Conservation (phyloP, 2,113 vertebrate species). For the Nothoprocta pentlandii region DNA sequence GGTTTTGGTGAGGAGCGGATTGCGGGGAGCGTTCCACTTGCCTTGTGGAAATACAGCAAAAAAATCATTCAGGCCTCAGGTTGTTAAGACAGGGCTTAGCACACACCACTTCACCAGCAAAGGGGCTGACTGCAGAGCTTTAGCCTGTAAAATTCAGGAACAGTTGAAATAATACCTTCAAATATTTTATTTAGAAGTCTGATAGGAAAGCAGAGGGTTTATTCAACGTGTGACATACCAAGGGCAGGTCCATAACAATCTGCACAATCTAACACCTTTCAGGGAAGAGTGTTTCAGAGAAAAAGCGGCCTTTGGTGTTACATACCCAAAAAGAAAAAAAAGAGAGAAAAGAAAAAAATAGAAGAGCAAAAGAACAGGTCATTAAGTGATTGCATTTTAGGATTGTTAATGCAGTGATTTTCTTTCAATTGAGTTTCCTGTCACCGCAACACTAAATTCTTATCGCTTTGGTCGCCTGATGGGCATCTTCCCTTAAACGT, state of each 20-base stretch:
- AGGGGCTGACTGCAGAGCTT: background rate
- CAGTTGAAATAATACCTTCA: background rate
- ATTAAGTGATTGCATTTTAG: accelerated
- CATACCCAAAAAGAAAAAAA: background rate
- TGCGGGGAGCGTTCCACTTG: accelerated
- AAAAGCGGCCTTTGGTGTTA: background rate
- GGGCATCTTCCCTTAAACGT: accelerated
- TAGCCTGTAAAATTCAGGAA: background rate
- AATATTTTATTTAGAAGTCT: background rate
- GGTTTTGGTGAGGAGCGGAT: accelerated
- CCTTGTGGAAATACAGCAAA: background rate
- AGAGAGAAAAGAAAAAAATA: background rate
- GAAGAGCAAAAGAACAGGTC: background rate
- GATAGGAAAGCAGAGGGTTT: background rate
- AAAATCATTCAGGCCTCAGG: background rate
- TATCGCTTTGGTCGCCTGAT: accelerated
- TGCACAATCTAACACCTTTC: background rate
- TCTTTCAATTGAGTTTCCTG: background rate
- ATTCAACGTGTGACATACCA: no score
- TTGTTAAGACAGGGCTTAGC: background rate
- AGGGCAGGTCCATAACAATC: background rate
- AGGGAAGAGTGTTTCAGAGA: accelerated
- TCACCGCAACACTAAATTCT: accelerated
- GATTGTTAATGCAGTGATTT: accelerated
- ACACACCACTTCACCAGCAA: background rate